Percentiles rank a stretch among this genome's conserved stretches.
Conservation (phyloP, 2,797 vertebrate species). For the Sandelia bainsii region DNA sequence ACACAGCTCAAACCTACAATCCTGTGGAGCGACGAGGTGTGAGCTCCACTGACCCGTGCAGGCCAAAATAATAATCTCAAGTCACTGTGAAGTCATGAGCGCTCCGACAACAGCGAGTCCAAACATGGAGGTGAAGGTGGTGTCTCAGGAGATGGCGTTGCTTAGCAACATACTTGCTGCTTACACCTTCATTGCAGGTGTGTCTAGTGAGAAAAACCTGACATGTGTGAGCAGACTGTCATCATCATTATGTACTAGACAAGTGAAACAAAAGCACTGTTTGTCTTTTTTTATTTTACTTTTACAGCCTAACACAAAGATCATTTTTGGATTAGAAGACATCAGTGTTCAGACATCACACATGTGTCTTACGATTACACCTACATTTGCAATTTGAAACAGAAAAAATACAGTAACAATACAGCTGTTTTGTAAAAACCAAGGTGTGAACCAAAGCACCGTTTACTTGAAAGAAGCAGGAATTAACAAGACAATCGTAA, state of each 20-base stretch:
- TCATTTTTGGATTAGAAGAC: neutral
- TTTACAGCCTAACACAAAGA: neutral
- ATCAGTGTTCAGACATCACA: neutral
- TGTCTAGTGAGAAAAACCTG: neutral
- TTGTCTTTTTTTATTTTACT: neutral
- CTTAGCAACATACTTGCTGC: slow-evolving; percentile 93
- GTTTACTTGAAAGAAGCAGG: too few species aligned
- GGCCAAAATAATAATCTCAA: slow-evolving; percentile 17
- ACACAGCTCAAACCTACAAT: neutral
- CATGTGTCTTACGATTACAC: too few species aligned
- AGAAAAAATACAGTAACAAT: too few species aligned
- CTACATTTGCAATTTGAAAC: too few species aligned
- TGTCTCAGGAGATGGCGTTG: slow-evolving; percentile 90
- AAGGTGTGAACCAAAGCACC: too few species aligned
- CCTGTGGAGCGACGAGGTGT: slow-evolving; percentile 5
- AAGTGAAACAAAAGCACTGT: neutral
- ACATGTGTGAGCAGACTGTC: neutral
- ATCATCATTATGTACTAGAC: too few species aligned
- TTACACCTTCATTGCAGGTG: slow-evolving; percentile 92
- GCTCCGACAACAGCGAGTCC: slow-evolving; percentile 59
- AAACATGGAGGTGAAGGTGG: slow-evolving; percentile 80
- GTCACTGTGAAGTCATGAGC: slow-evolving; percentile 69
- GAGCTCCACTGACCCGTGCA: slow-evolving; percentile 35
- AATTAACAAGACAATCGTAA: too few species aligned
- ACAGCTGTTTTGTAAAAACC: too few species aligned